These are phyloP conservation scores for Volucella bombylans DNA, from an alignment of 2,888 invertebrate species.

Conservation along the genomic window DNA sequence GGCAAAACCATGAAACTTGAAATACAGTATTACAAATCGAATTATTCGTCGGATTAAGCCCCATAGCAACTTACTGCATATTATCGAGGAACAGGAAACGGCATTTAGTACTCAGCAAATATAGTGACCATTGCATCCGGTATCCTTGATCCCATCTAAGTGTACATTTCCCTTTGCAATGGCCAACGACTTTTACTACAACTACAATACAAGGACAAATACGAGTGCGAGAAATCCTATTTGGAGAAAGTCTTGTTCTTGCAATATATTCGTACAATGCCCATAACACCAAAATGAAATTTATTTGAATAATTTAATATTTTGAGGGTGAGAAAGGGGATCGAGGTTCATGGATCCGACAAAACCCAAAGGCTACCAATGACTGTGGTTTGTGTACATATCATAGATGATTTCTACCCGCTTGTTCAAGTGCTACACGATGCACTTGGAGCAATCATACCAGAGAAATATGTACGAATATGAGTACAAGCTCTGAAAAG, in stretches of 20 bases:
- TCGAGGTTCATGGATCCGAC: slow-evolving; percentile 6
- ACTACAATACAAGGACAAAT: too few species aligned
- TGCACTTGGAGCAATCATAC: slow-evolving; percentile 10
- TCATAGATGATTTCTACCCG: neutral
- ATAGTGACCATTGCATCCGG: slow-evolving; percentile 33
- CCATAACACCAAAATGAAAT: slow-evolving; percentile 60
- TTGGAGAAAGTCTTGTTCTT: slow-evolving; percentile 52
- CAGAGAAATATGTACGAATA: neutral
- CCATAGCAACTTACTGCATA: slow-evolving; percentile 59
- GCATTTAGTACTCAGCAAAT: slow-evolving; percentile 32
- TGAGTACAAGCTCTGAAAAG: neutral
- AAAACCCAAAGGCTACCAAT: slow-evolving; percentile 21
- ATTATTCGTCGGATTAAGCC: slow-evolving; percentile 62
- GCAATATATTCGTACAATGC: slow-evolving; percentile 34
- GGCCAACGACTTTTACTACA: neutral
- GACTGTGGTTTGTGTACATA: neutral
- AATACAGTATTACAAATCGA: slow-evolving; percentile 45
- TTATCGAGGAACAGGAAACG: slow-evolving; percentile 39
- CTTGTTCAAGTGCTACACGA: slow-evolving; percentile 43
- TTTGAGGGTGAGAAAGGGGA: neutral
- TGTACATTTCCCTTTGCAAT: slow-evolving; percentile 48
- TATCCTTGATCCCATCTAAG: slow-evolving; percentile 38
- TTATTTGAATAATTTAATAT: slow-evolving; percentile 63
- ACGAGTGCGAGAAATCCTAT: slow-evolving; percentile 3
- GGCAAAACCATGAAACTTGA: slow-evolving; percentile 27